phyloP scores from a whole-genome alignment of 2,797 vertebrate genomes.

The Micromesistius poutassou region DNA sequence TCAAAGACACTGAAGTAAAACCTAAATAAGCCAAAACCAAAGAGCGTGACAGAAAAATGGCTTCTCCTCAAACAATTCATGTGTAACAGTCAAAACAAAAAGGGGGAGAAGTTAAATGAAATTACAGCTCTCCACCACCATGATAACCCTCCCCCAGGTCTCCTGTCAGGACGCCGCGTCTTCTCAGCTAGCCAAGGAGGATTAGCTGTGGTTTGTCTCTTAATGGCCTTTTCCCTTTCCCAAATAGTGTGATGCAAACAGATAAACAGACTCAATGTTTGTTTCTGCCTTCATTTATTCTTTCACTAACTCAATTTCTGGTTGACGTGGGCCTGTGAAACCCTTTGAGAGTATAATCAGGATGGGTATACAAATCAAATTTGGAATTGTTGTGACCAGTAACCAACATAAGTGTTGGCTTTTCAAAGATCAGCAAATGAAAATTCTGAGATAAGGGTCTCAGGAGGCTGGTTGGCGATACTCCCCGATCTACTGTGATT shows the following conservation, averaged over 20 bases:
- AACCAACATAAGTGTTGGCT: too few relatives aligned
- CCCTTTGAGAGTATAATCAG: not conserved
- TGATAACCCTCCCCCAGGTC: not conserved
- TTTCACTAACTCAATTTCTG: not conserved
- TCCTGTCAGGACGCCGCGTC: not conserved
- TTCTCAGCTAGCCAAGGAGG: not conserved
- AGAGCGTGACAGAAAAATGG: not conserved
- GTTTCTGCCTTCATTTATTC: not conserved
- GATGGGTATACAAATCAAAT: not conserved
- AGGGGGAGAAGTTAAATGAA: conserved; percentile 20
- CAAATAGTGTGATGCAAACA: not conserved
- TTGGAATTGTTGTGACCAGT: too few relatives aligned
- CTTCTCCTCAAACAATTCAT: conserved; percentile 50
- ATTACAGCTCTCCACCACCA: conserved; percentile 23
- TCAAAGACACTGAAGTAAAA: not conserved
- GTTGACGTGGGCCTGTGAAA: not conserved
- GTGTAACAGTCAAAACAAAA: conserved; percentile 46
- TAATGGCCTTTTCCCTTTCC: not conserved
- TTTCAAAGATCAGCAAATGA: too few relatives aligned
- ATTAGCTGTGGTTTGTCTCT: not conserved
- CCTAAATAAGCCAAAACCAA: conserved; percentile 25
- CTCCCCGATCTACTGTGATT: too few relatives aligned
- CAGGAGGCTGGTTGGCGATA: too few relatives aligned
- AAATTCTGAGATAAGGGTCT: too few relatives aligned
- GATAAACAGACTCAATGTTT: not conserved